Conservation (phyloP, 2,113 vertebrate genomes). For the Tichodroma muraria region DNA sequence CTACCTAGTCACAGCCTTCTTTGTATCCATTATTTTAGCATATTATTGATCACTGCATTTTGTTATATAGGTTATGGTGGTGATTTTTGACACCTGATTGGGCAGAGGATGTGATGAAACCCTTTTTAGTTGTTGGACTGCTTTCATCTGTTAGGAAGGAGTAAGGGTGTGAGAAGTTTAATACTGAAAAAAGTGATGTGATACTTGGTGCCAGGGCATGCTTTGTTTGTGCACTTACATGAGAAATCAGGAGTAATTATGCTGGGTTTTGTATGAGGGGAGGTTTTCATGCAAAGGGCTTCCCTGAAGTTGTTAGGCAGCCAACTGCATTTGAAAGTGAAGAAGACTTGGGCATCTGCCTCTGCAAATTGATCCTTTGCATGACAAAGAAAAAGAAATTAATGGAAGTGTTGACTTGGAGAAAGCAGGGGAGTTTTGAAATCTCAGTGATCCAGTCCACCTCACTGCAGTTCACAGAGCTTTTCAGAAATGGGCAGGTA, state of each 20-base stretch:
- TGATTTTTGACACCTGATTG: not conserved
- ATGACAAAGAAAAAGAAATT: not conserved
- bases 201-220: not conserved
- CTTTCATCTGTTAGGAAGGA: not conserved
- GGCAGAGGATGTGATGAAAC: not conserved
- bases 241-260: not conserved
- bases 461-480: not conserved
- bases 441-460: not conserved
- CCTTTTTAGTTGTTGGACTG: not conserved
- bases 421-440: not conserved
- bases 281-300: not conserved
- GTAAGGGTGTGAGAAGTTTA: not conserved
- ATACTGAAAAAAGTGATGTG: conserved; percentile 5
- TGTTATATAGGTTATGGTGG: not conserved
- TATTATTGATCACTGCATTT: not conserved
- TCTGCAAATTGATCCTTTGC: not conserved
- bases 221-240: not conserved
- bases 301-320: not conserved
- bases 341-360: not conserved
- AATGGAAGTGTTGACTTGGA: not conserved
- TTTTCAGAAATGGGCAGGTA: not conserved
- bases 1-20: not conserved
- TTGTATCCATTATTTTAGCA: not conserved
- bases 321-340: not conserved
- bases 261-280: not conserved